phyloP scores from a whole-genome alignment of 1,140 invertebrate species.

The Habropoda laboriosa region DNA sequence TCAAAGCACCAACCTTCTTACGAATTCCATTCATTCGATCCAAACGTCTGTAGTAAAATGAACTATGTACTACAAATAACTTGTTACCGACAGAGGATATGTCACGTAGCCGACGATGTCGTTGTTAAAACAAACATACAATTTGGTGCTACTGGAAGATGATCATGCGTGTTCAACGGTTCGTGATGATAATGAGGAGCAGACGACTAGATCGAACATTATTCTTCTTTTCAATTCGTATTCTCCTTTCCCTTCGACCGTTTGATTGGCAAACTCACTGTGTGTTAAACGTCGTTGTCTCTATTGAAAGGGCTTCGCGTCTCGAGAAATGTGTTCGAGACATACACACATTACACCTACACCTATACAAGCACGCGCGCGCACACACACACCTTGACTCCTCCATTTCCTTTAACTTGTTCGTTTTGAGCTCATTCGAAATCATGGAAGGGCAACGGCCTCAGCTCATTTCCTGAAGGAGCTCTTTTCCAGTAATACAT shows the following conservation, averaged over 20 bases:
- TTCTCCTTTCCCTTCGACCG: too few relatives aligned
- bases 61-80: slow-evolving; percentile 17
- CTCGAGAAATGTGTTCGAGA: too few relatives aligned
- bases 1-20: slow-evolving; percentile 13
- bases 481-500: slow-evolving; percentile 49
- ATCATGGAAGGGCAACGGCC: slow-evolving; percentile 1
- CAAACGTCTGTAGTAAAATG: slow-evolving; percentile 15
- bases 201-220: background rate
- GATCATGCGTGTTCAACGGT: background rate
- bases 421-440: slow-evolving; percentile 2
- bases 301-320: background rate
- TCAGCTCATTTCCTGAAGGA: slow-evolving; percentile 32
- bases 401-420: background rate
- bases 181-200: background rate
- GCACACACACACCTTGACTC: background rate
- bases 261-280: too few relatives aligned
- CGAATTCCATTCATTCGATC: background rate
- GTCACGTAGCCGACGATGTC: slow-evolving; percentile 4
- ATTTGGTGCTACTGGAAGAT: background rate
- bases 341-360: too few relatives aligned
- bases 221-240: too few relatives aligned
- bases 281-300: background rate
- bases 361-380: too few relatives aligned
- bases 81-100: slow-evolving; percentile 17
- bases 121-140: slow-evolving; percentile 1